Percentiles rank a stretch among this genome's conserved stretches.
Evolutionary conservation across 2,888 invertebrate genomes (phyloP).

Genomic region (Perithous albicinctus): DNA sequence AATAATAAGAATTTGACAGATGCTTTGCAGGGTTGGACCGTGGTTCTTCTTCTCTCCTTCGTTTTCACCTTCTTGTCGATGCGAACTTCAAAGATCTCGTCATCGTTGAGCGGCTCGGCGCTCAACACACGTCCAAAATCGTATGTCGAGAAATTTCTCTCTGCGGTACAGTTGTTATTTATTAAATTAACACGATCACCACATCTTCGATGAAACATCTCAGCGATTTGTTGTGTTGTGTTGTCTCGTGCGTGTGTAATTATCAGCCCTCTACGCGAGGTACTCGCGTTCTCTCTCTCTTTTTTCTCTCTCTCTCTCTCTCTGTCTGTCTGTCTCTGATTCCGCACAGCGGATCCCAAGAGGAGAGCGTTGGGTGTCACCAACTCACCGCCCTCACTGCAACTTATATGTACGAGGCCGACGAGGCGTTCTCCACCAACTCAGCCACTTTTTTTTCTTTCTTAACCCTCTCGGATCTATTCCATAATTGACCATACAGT

Average conservation of each 20-base stretch:
- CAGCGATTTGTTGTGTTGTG: slow-evolving; percentile 59
- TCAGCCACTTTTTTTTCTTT: too few species aligned
- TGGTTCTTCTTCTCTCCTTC: neutral
- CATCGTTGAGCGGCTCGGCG: slow-evolving; percentile 91
- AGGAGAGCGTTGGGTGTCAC: slow-evolving; percentile 65
- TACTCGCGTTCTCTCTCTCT: slow-evolving; percentile 11
- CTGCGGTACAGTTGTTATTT: slow-evolving; percentile 93
- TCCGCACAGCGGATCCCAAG: slow-evolving; percentile 57
- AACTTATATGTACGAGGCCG: slow-evolving; percentile 37
- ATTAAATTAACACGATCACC: slow-evolving; percentile 94
- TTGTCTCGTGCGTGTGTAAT: slow-evolving; percentile 37
- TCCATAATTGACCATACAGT: too few species aligned
- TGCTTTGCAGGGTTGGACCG: slow-evolving; percentile 2
- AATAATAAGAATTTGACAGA: slow-evolving; percentile 11
- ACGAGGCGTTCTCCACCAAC: too few species aligned
- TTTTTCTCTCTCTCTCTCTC: neutral
- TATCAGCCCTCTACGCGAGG: slow-evolving; percentile 55
- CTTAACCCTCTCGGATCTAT: too few species aligned
- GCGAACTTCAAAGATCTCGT: slow-evolving; percentile 93
- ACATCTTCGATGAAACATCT: slow-evolving; percentile 91
- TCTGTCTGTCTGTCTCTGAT: slow-evolving; percentile 26
- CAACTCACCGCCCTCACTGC: too few species aligned
- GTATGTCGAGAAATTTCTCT: slow-evolving; percentile 92
- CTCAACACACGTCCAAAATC: slow-evolving; percentile 95
- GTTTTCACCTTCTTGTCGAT: slow-evolving; percentile 94